phyloP scores from a whole-genome alignment of 2,888 invertebrate species.

The Sceliomorpha sp. region DNA sequence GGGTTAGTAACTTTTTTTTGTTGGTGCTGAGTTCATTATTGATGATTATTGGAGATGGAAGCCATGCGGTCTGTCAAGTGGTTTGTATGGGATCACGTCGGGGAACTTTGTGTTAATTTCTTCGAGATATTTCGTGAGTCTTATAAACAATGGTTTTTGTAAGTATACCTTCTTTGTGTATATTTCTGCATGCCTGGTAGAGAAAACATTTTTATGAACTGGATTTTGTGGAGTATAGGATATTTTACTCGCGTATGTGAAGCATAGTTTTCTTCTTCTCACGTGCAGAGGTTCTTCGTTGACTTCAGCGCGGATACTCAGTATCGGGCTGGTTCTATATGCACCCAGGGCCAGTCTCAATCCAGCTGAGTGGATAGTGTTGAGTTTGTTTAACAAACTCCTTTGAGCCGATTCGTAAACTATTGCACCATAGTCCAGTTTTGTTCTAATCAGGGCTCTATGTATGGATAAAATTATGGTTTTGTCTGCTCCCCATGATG shows the following conservation, averaged over 20 bases:
- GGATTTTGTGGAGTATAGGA: not conserved
- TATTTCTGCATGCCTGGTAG: not conserved
- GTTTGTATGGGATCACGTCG: too few relatives aligned
- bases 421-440: slow-evolving; percentile 57
- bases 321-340: slow-evolving; percentile 41
- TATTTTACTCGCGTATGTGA: slow-evolving; percentile 10
- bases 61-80: too few relatives aligned
- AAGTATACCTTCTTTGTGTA: not conserved
- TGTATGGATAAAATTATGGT: slow-evolving; percentile 33
- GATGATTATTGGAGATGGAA: too few relatives aligned
- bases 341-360: slow-evolving; percentile 46
- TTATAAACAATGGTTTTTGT: slow-evolving; percentile 20
- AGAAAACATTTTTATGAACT: not conserved
- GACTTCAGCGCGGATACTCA: slow-evolving; percentile 40
- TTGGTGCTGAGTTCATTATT: too few relatives aligned
- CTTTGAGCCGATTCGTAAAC: slow-evolving; percentile 56
- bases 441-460: slow-evolving; percentile 20
- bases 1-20: slow-evolving; percentile 6
- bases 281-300: slow-evolving; percentile 34
- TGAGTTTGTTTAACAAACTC: too few relatives aligned
- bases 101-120: too few relatives aligned
- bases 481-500: slow-evolving; percentile 30
- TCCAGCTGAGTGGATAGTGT: too few relatives aligned
- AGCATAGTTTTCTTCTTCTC: too few relatives aligned
- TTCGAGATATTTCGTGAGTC: slow-evolving; percentile 3